Evolutionary conservation across 1,140 invertebrate genomes (phyloP).

Genomic region (Teleopsis dalmanni): DNA sequence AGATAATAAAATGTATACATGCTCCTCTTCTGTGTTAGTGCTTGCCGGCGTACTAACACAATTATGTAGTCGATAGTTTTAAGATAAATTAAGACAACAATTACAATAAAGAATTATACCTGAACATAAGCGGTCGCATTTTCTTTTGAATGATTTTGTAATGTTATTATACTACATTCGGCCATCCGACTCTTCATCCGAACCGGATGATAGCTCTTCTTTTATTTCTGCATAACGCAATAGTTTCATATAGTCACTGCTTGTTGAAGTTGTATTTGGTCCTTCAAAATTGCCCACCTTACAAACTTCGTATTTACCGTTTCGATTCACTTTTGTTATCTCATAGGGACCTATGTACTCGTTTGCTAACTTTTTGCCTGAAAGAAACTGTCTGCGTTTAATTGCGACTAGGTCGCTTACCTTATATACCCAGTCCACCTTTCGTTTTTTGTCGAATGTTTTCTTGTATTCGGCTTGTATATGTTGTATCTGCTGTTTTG

Average conservation of each 20-base stretch:
- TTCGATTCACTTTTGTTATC: not conserved
- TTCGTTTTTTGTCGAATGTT: not conserved
- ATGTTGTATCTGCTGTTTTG: not conserved
- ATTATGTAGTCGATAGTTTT: too few species aligned
- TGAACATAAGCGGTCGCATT: too few species aligned
- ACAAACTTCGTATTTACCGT: not conserved
- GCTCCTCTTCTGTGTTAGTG: too few species aligned
- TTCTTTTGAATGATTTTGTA: too few species aligned
- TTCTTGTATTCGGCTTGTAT: not conserved
- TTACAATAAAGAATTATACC: too few species aligned
- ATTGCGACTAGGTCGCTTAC: not conserved
- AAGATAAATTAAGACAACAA: too few species aligned
- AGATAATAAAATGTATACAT: too few species aligned
- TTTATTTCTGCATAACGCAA: not conserved
- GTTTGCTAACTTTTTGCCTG: not conserved
- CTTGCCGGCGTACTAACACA: too few species aligned
- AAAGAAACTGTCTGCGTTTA: not conserved
- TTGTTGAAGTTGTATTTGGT: conserved; percentile 1
- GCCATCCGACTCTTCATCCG: not conserved
- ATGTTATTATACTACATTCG: too few species aligned
- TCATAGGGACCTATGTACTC: not conserved
- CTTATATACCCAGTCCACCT: not conserved
- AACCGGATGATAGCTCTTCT: not conserved
- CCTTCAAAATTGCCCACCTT: not conserved
- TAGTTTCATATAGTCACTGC: not conserved